Evolutionary conservation across 2,888 invertebrate species (phyloP), one percentile per base, ranked within the genome.

Genomic region (Cremastinae sp.): DNA sequence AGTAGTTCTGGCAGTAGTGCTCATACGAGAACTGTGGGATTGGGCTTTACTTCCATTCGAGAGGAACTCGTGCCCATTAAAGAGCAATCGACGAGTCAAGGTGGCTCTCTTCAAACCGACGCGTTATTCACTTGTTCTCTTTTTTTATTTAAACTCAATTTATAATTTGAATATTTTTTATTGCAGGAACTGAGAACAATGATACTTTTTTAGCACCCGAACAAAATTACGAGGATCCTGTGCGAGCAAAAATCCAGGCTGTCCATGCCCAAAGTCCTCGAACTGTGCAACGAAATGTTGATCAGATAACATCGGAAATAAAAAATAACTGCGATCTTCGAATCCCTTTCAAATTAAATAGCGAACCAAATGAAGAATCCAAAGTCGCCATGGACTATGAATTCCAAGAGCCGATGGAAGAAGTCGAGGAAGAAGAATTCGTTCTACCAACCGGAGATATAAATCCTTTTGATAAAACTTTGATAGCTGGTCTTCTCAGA

Each of bases 401-500:
- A 28, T 81, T 83, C 12, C 80, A 83, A n/a, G 85, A 87, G 66
- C 84, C 87, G 1, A 85, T 86, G 84, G 87, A 88, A 58, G 80
- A 87, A 78, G 83, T 83, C n/a, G 88, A 88, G 28, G 88, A 89
- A 38, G 86, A 87, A 61, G 81, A 79, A 43, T 89, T 87, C 49
- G 82, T 86, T 36, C 77, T 89, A 34, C 86, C 89, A 10, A 83
- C 82, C 0, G 88, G 87, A 10, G 86, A 89, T 58, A 86, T 95
- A 38, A 95, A 98, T 92, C 98, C 98, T 0, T 98, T 97, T 87
- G 95, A 94, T 87, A 92, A 92, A 62, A 92, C 93, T 59, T 90
- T 96, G 28, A 92, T 95, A 54, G 90, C 92, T 45, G 92, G 93
- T 2, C 91, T 97, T 74, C 90, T 97, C 81, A 92, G 93, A 71